These are phyloP conservation scores for Ricordea florida DNA, from an alignment of 92 coral and sea anemone genomes.

Conservation along the genomic window DNA sequence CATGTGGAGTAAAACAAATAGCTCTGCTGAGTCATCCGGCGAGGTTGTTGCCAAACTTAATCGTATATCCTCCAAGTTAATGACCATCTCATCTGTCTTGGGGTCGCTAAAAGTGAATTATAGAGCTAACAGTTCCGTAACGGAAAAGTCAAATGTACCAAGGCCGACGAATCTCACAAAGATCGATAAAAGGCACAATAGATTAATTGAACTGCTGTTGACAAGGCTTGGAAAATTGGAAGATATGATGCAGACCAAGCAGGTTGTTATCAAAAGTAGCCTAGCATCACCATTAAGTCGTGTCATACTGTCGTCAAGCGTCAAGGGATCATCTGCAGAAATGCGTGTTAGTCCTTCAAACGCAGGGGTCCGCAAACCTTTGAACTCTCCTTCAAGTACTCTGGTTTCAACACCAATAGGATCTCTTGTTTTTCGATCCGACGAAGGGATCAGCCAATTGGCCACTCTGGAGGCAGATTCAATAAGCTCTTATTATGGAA, in stretches of 20 bases:
- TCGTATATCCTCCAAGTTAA: constrained; percentile 14
- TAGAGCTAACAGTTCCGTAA: background rate
- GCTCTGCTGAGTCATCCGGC: background rate
- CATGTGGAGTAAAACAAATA: no score
- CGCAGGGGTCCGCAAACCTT: no score
- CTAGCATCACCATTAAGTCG: background rate
- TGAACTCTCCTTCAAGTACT: no score
- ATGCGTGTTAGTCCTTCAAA: no score
- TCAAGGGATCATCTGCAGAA: no score
- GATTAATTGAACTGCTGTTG: constrained; percentile 1
- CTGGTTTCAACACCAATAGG: no score
- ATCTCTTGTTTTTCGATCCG: no score
- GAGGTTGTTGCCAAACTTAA: constrained; percentile 1
- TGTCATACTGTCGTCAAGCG: no score
- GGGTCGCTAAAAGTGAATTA: background rate
- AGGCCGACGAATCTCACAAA: background rate
- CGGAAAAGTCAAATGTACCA: background rate
- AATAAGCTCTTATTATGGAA: no score
- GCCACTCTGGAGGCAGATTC: no score
- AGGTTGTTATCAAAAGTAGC: background rate
- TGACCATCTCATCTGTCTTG: constrained; percentile 16
- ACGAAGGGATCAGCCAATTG: no score
- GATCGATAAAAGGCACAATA: background rate
- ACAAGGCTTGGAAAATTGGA: constrained; percentile 1
- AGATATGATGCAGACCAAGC: background rate